A percentile compares a stretch with the other conserved stretches of the same genome.
phyloP scores from a whole-genome alignment of 2,888 invertebrate species.

The Leucophenga montana region DNA sequence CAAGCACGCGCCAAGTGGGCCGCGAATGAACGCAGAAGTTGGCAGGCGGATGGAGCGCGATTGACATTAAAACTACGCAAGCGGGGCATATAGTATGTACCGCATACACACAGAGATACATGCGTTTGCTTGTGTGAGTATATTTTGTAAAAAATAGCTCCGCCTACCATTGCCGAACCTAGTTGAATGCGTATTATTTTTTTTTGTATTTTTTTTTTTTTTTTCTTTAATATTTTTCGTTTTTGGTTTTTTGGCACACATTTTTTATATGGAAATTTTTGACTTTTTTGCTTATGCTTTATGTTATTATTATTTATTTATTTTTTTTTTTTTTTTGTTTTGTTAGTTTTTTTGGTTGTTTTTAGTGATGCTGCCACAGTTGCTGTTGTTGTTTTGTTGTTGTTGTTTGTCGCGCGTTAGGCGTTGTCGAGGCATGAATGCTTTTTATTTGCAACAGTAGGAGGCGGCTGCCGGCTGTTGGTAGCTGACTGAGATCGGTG shows the following conservation, averaged over 20 bases:
- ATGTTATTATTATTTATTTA: neutral
- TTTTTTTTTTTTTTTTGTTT: slow-evolving; percentile 15
- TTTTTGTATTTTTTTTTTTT: slow-evolving; percentile 41
- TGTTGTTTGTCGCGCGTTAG: slow-evolving; percentile 17
- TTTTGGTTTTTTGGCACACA: slow-evolving; percentile 4
- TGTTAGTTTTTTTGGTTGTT: neutral
- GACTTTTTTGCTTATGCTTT: slow-evolving; percentile 18
- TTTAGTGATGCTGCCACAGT: slow-evolving; percentile 1
- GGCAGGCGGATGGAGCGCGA: too few species aligned
- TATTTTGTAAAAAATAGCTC: neutral
- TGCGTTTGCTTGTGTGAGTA: too few species aligned
- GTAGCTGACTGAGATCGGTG: neutral
- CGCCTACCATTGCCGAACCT: slow-evolving; percentile 7
- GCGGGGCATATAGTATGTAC: too few species aligned
- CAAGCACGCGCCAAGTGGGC: too few species aligned
- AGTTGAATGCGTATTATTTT: neutral
- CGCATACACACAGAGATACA: too few species aligned
- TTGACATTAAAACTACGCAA: too few species aligned
- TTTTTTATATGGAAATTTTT: slow-evolving; percentile 18
- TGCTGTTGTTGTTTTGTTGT: neutral
- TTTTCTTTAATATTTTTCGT: slow-evolving; percentile 52
- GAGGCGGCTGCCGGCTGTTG: slow-evolving; percentile 4
- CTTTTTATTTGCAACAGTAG: slow-evolving; percentile 20
- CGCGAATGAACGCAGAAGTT: too few species aligned
- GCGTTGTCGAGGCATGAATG: slow-evolving; percentile 18